phyloP scores from a whole-genome alignment of 64 coral and sea anemone genomes.

The Stylophora pistillata region DNA sequence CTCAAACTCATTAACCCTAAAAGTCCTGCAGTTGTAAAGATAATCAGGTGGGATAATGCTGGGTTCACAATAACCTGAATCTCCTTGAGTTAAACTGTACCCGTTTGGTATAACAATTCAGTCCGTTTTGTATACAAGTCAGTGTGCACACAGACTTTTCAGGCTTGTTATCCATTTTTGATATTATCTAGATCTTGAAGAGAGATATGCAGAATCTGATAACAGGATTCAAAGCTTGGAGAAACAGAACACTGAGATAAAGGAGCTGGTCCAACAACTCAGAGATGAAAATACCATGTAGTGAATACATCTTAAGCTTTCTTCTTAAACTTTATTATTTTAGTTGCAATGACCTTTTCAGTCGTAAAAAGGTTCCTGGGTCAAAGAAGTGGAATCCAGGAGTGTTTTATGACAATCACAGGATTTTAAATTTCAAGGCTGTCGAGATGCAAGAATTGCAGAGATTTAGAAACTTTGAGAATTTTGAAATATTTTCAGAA shows the following conservation, averaged over 20 bases:
- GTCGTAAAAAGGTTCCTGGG: background rate
- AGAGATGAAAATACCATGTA: conserved; percentile 21
- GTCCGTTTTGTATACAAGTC: too few relatives aligned
- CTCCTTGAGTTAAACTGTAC: too few relatives aligned
- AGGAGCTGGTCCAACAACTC: background rate
- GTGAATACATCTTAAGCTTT: background rate
- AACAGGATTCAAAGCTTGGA: background rate
- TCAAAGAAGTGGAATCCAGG: background rate
- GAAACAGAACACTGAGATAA: background rate
- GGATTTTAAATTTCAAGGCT: too few relatives aligned
- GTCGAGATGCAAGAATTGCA: too few relatives aligned
- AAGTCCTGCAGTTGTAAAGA: too few relatives aligned
- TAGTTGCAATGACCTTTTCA: background rate
- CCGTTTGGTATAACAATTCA: too few relatives aligned
- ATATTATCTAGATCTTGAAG: background rate
- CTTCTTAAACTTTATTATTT: background rate
- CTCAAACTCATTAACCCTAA: too few relatives aligned
- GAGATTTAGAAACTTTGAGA: too few relatives aligned
- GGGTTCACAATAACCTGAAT: too few relatives aligned
- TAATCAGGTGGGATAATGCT: too few relatives aligned
- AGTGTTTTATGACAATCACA: too few relatives aligned
- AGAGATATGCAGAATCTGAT: background rate
- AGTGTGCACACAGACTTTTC: background rate
- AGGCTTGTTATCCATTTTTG: background rate
- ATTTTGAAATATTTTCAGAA: too few relatives aligned